Conservation (phyloP, 2,888 invertebrate species). For the Drosophila vallismaia region DNA sequence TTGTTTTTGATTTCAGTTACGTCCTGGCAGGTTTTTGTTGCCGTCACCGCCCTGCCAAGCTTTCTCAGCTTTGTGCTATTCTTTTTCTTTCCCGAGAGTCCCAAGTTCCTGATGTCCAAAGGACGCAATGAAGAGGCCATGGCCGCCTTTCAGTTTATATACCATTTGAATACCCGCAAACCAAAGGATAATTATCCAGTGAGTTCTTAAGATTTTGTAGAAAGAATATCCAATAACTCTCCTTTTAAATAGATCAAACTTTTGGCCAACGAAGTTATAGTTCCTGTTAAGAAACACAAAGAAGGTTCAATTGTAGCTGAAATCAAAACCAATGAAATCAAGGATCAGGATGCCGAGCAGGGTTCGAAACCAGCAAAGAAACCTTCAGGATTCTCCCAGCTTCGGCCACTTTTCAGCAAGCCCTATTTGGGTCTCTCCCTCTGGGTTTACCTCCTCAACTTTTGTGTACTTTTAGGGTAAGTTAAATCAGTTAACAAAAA, state of each 20-base stretch:
- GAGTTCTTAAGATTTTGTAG: constrained; percentile 42
- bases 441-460: constrained; percentile 87
- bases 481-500: no score
- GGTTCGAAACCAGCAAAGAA: constrained; percentile 18
- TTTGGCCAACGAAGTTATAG: constrained; percentile 70
- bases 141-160: constrained; percentile 85
- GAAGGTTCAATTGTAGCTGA: constrained; percentile 1
- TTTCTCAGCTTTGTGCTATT: constrained; percentile 57
- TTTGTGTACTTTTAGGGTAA: constrained; percentile 88
- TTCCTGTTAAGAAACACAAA: constrained; percentile 36
- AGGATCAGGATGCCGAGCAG: constrained; percentile 37
- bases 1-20: constrained; percentile 54
- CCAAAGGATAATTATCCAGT: constrained; percentile 88
- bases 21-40: constrained; percentile 76
- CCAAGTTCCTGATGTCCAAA: constrained; percentile 81
- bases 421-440: constrained; percentile 87
- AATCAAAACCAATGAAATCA: constrained; percentile 4
- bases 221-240: no score
- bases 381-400: constrained; percentile 85
- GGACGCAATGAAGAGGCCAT: constrained; percentile 80
- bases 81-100: constrained; percentile 78
- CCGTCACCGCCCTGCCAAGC: constrained; percentile 67
- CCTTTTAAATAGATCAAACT: constrained; percentile 61
- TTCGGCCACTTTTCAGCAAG: constrained; percentile 87
- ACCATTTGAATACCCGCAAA: constrained; percentile 87